Conservation (phyloP, 2,113 vertebrate species). For the Hippocampus mohnikei region DNA sequence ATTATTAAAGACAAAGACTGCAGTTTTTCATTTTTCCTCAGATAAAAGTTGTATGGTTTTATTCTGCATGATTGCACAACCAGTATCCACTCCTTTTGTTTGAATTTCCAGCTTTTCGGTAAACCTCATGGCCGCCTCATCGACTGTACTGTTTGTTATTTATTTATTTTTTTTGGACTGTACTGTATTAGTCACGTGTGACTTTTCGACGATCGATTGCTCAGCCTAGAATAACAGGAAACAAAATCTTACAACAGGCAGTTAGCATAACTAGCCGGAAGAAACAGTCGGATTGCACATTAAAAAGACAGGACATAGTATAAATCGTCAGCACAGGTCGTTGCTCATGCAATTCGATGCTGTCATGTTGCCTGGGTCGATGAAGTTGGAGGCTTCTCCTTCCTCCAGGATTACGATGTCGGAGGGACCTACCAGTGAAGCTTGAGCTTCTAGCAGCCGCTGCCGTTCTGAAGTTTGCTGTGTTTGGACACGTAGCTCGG, state of each 20-base stretch:
- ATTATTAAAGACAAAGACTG: background rate
- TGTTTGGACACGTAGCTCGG: slow-evolving; percentile 24
- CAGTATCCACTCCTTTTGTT: no score
- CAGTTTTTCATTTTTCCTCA: no score
- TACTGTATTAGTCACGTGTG: background rate
- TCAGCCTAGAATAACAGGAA: slow-evolving; percentile 51
- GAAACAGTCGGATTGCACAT: background rate
- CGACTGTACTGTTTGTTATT: no score
- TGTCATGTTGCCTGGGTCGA: slow-evolving; percentile 32
- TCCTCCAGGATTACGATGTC: slow-evolving; percentile 34
- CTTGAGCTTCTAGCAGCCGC: slow-evolving; percentile 28
- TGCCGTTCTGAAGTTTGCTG: slow-evolving; percentile 22
- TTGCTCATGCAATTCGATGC: slow-evolving; percentile 3
- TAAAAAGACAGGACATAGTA: background rate
- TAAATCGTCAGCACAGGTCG: fast-evolving
- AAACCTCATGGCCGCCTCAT: background rate
- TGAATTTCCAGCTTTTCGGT: no score
- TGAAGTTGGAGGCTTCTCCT: slow-evolving; percentile 35
- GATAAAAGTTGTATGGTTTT: no score
- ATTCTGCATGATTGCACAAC: no score
- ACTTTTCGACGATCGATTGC: slow-evolving; percentile 32
- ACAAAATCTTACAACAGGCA: background rate
- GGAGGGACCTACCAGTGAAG: slow-evolving; percentile 36
- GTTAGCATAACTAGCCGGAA: slow-evolving; percentile 38
- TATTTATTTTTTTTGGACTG: no score